Base-by-base conservation (phyloP, 2,113 vertebrate genomes). In the Bos javanicus region DNA sequence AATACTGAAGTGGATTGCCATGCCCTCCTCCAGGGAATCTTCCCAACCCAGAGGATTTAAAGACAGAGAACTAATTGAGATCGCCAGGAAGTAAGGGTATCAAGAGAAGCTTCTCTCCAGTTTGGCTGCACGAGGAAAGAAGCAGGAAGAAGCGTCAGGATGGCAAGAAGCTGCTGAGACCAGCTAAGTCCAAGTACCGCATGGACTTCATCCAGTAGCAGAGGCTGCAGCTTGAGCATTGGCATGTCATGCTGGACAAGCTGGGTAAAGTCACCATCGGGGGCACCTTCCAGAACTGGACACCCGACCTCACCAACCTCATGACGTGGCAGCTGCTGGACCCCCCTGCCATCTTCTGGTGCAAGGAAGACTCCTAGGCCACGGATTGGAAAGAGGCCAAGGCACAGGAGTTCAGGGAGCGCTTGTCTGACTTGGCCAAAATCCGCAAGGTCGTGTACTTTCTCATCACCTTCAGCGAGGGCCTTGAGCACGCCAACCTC, bases 391-490 rank as follows among this genome's bases (percentile, higher is more conserved):
- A 99, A 1, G 99, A 99, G 97, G 99, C 99, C 0, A 99, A 99
- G 46, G 99, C 99, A 97, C 99, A 99, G 98, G 99, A 99, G 94
- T 99, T 99, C 1, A 99, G 99, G 5, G 99, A 99, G 95, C 97
- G 99, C 95, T 98, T 99, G 39, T 99, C 99, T 0, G 99, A 99
- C 60, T 97, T 99, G 94, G 99, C 99, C 96, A 99, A 98, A 97
- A 99, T 99, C 98, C 99, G 99, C 74, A 99, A 99, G 98, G 99
- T 99, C 98, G 99, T 99, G 99, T 99, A 99, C 98, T 99, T 99
- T 97, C 99, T 99, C 98, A 90, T 99, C 0, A 87, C 99, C 48
- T 99, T 99, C 50, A 98, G 99, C 0, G 99, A 99, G 0, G 99
- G 99, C 2, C 97, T 99, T 0, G 98, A 99, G 85, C 99, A 99